Evolutionary conservation across 2,113 vertebrate species (phyloP).

Genomic region (Antechinus stuartii): DNA sequence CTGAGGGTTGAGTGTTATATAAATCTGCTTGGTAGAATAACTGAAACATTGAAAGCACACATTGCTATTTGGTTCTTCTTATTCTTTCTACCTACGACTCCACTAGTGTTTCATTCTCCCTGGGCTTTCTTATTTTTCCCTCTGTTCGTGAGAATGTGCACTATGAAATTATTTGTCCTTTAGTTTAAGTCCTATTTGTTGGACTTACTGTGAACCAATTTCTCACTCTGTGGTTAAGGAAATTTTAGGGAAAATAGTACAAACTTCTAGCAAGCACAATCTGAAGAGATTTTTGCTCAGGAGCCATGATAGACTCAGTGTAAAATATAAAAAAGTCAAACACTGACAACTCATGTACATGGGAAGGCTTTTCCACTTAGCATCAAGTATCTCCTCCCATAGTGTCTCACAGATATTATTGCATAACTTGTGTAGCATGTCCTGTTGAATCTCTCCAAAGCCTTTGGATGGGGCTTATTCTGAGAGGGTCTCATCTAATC

Average conservation of each 20-base stretch:
- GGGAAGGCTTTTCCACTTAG: neutral
- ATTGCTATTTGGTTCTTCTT: neutral
- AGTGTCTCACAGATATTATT: neutral
- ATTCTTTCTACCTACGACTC: neutral
- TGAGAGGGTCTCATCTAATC: conserved; percentile 10
- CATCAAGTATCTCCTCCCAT: neutral
- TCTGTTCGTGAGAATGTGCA: neutral
- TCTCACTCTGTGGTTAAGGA: neutral
- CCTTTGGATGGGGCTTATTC: neutral
- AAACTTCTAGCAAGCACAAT: neutral
- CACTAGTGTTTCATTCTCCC: neutral
- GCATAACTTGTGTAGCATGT: neutral
- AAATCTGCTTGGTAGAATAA: neutral
- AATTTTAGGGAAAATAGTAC: neutral
- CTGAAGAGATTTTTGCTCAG: neutral
- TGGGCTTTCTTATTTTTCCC: neutral
- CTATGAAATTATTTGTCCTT: neutral
- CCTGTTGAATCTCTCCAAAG: neutral
- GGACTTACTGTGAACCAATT: neutral
- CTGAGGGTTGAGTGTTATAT: neutral
- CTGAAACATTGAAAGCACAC: neutral
- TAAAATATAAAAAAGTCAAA: neutral
- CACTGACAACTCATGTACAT: neutral
- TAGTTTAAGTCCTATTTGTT: neutral
- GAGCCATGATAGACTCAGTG: neutral